phyloP scores from a whole-genome alignment of 2,888 invertebrate species.

The Ophioninae sp. region DNA sequence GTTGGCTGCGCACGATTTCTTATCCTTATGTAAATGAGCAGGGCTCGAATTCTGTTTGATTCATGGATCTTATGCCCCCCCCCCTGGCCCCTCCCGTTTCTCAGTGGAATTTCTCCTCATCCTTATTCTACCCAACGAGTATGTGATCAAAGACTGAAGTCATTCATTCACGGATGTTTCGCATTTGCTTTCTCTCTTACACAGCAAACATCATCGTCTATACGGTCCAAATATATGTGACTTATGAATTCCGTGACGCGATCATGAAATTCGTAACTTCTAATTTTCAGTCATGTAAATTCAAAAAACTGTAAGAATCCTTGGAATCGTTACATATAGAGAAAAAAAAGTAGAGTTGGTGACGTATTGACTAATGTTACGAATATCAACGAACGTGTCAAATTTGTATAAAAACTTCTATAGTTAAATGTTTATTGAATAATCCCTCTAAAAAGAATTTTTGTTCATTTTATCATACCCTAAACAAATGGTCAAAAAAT shows the following conservation, averaged over 20 bases:
- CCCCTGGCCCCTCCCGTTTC: conserved; percentile 22
- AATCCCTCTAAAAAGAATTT: too few species aligned
- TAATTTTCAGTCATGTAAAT: not conserved
- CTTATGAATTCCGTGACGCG: not conserved
- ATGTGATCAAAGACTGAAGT: conserved; percentile 23
- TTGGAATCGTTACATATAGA: not conserved
- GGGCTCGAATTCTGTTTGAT: conserved; percentile 60
- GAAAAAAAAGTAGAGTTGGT: not conserved
- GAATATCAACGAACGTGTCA: not conserved
- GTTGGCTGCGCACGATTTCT: conserved; percentile 53
- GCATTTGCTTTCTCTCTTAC: not conserved
- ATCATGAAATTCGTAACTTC: not conserved
- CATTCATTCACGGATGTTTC: conserved; percentile 57
- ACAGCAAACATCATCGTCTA: not conserved
- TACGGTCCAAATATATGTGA: not conserved
- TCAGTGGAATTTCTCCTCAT: conserved; percentile 44
- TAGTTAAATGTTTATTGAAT: too few species aligned
- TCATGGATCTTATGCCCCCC: conserved; percentile 50
- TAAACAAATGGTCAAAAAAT: too few species aligned
- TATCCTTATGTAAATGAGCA: conserved; percentile 57
- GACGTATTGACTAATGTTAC: not conserved
- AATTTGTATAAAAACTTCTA: too few species aligned
- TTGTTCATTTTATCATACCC: too few species aligned
- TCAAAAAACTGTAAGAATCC: not conserved
- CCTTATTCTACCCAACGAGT: conserved; percentile 13